These are phyloP conservation scores for Meta bourneti DNA, from an alignment of 2,888 invertebrate genomes.

Conservation along the genomic window DNA sequence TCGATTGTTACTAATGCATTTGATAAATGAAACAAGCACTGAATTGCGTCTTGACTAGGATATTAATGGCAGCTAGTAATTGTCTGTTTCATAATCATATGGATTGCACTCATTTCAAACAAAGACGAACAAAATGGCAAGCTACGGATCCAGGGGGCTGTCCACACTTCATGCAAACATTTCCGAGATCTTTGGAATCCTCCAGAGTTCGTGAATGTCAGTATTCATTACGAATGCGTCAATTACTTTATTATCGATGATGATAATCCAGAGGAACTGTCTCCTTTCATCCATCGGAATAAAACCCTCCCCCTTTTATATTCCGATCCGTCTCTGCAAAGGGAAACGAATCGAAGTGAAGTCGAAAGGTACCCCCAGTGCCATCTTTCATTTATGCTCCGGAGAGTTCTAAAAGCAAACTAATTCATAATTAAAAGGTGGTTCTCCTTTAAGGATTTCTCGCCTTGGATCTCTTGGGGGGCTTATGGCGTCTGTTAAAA, in stretches of 20 bases:
- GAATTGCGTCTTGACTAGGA: no score
- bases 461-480: background rate
- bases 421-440: conserved; percentile 22
- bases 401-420: conserved; percentile 8
- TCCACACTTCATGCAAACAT: background rate
- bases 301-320: background rate
- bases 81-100: no score
- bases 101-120: no score
- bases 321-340: no score
- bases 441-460: background rate
- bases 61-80: no score
- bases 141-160: background rate
- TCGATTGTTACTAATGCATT: no score
- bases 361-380: background rate
- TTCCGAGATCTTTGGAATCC: background rate
- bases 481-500: background rate
- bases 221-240: conserved; percentile 11
- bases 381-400: conserved; percentile 29
- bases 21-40: no score
- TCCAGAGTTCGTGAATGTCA: background rate
- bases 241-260: conserved; percentile 34
- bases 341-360: background rate
- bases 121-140: background rate
- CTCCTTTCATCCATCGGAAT: background rate
- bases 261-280: background rate